Evolutionary conservation across 2,797 vertebrate genomes (phyloP), one percentile per base, ranked within the genome.

Genomic region (Danio albolineatus): DNA sequence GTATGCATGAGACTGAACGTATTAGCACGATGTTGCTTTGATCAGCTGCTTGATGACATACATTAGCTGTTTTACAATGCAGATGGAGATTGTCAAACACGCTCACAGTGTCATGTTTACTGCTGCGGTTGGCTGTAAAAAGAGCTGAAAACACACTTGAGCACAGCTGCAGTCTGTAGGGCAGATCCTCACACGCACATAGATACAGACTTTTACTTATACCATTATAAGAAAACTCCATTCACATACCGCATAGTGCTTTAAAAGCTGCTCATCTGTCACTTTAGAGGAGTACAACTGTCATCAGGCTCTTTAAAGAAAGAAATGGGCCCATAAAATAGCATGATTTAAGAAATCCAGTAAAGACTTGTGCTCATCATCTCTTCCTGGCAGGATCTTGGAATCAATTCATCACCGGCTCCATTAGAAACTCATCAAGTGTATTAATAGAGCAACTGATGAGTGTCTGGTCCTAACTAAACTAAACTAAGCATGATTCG

Each of bases 201-300:
- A 4, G 38, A 54, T 39, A 36, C 51, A 61, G 61, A 49, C 62
- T 41, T 53, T 59, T 38, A 81, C 72, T 57, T 41, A 48, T 28
- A 49, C 53, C 36, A 44, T 57, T 21, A 73, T 66, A 65, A 44
- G 38, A 54, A 64, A 65, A 48, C 57, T 65, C 14, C 19, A 69
- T 43, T 67, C 46, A 8, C 71, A 74, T 67, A 49, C 65, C 56
- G 41, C 46, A 71, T 49, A 38, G 17, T n/a, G 56, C 65, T 44
- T 71, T 71, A 61, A 71, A 78, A 78, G 76, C 57, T 78, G 66
- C 66, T 71, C 76, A 71, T 78, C 57, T 71, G 66, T 78, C 76
- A 78, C 66, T 71, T 61, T 62, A 71, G 14, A 21, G 2, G 19
- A 61, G 46, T 53, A 46, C 66, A 61, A 46, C 57, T 70, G 57